A percentile compares a stretch with the other conserved stretches of the same genome.
phyloP scores from a whole-genome alignment of 53 echinoderm and acorn worm species.

The Henricia sp. region DNA sequence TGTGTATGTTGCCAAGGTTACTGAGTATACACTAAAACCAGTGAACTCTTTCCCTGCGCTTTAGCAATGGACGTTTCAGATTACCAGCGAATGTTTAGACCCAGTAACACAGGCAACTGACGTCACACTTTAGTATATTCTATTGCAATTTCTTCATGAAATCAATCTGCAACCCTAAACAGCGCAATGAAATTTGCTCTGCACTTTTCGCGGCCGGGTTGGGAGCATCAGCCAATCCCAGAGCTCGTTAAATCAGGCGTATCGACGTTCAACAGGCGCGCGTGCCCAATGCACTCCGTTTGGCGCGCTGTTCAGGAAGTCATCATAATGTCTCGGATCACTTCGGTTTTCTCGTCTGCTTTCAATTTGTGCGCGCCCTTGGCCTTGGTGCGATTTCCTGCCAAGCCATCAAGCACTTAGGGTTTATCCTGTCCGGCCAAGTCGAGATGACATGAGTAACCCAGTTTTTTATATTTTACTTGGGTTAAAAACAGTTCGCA shows the following conservation, averaged over 20 bases:
- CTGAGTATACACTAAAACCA: too few relatives aligned
- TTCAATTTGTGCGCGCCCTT: conserved; percentile 19
- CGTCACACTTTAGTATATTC: too few relatives aligned
- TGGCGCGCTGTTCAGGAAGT: conserved; percentile 22
- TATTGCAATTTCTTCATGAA: too few relatives aligned
- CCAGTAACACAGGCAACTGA: too few relatives aligned
- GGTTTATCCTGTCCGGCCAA: conserved; percentile 28
- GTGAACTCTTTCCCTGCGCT: too few relatives aligned
- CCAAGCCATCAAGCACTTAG: conserved; percentile 28
- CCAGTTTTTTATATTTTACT: conserved; percentile 3
- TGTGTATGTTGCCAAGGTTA: too few relatives aligned
- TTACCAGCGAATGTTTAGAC: too few relatives aligned
- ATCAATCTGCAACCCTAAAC: too few relatives aligned
- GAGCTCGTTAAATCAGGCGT: conserved; percentile 11
- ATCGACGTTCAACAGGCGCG: conserved; percentile 4
- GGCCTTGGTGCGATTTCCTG: conserved; percentile 30
- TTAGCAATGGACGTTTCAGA: too few relatives aligned
- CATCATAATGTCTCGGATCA: background rate
- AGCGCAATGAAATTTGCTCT: too few relatives aligned
- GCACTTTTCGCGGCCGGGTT: too few relatives aligned
- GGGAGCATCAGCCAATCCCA: too few relatives aligned
- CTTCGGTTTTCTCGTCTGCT: conserved; percentile 9
- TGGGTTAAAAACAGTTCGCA: background rate
- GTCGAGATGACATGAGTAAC: conserved; percentile 25
- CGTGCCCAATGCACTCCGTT: background rate